Evolutionary conservation across 1,140 invertebrate genomes (phyloP), one percentile per base, ranked within the genome.

Genomic region (Colletes gigas): DNA sequence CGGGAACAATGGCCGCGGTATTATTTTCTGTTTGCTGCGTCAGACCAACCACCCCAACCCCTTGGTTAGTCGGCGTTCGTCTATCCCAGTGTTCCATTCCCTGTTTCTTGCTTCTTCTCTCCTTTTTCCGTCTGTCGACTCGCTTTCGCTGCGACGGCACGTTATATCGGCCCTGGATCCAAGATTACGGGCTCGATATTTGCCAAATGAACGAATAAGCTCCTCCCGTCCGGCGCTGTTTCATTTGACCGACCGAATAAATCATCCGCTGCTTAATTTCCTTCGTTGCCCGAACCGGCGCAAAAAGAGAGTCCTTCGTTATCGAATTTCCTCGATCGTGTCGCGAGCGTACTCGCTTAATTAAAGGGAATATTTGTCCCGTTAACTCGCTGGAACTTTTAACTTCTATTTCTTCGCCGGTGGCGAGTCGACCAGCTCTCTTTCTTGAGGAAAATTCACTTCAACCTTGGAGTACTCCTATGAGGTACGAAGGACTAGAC

Each of bases 11-110:
- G 79, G 73, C 59, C 75, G 71, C 77, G 80, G 81, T 89, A 89
- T 89, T 89, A 89, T 89, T 89, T 89, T 87, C 86, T 89, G 84
- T 89, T 89, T 88, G 84, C 86, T 83, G 85, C 88, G 82, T 89
- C 88, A 88, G 86, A 78, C 88, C 82, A 69, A 73, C 63, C 83
- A 63, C 68, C 72, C 83, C 21, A 62, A n/a, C 67, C 17, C 55
- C 41, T 67, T 76, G 30, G 69, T 67, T 67, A 82, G 79, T 44
- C 67, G 30, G 78, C 73, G 67, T 67, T 69, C 73, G 63, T 81
- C 73, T 71, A 78, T 21, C 41, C 54, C 30, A 62, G 59, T 15
- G n/a, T 67, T 71, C 55, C 8, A 12, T 30, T 0, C 70, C 47
- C 72, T 55, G 9, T 21, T 68, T 63, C 62, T 52, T 12, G 17